These are phyloP conservation scores for Pampus argenteus DNA, from an alignment of 2,797 vertebrate genomes.

Conservation along the genomic window DNA sequence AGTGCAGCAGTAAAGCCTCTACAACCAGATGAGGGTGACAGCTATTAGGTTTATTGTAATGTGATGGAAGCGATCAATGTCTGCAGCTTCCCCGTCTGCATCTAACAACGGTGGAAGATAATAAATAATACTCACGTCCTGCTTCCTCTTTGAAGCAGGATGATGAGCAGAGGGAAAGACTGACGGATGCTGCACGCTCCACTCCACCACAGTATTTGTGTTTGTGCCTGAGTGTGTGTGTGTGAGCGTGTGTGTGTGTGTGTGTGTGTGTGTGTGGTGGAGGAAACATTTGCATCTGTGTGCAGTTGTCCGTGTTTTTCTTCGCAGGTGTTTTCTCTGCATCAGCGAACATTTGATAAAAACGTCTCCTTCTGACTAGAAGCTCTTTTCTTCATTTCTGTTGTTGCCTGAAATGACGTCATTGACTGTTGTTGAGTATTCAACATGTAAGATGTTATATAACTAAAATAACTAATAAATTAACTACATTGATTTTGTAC, in stretches of 20 bases:
- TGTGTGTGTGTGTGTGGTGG: not conserved
- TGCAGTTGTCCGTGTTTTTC: conserved; percentile 18
- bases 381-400: not conserved
- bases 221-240: not conserved
- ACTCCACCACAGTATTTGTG: conserved; percentile 6
- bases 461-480: too few species aligned
- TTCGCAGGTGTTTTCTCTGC: conserved; percentile 35
- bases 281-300: not conserved
- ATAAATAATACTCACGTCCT: conserved; percentile 52
- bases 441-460: too few species aligned
- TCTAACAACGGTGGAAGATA: conserved; percentile 26
- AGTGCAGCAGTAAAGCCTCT: not conserved
- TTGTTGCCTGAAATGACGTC: not conserved
- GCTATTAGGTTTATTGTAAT: conserved; percentile 5
- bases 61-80: not conserved
- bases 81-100: conserved; percentile 14
- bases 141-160: conserved; percentile 41
- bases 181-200: conserved; percentile 49
- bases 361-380: conserved; percentile 11
- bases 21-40: not conserved
- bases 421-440: too few species aligned
- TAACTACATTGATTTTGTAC: too few species aligned
- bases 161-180: conserved; percentile 15
- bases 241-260: conserved; percentile 10
- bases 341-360: conserved; percentile 29